A percentile compares a stretch with the other conserved stretches of the same genome.
These are phyloP conservation scores for Ibycter americanus DNA, from an alignment of 2,797 vertebrate genomes.

Conservation along the genomic window DNA sequence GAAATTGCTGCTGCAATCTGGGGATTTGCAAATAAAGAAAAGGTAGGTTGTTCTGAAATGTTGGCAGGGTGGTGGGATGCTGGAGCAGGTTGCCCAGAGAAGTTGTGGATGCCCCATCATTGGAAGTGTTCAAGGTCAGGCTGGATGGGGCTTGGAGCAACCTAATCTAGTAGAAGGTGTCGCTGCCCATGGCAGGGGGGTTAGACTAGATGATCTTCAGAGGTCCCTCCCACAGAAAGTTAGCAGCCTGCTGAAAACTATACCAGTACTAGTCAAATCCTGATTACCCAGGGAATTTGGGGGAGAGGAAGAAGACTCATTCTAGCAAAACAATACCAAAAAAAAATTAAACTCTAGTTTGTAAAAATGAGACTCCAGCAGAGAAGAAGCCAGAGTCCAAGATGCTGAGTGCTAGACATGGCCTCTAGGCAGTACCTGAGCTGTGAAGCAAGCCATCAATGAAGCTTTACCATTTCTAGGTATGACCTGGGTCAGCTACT, in stretches of 20 bases:
- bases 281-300: background rate
- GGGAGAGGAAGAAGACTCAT: background rate
- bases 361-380: background rate
- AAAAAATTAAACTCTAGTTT: background rate
- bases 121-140: background rate
- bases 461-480: background rate
- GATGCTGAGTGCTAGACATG: background rate
- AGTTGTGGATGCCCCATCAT: background rate
- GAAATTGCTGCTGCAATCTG: slow-evolving; percentile 93
- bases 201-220: background rate
- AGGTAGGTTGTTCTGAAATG: slow-evolving; percentile 76
- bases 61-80: background rate
- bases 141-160: background rate
- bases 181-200: rapidly evolving
- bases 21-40: slow-evolving; percentile 93
- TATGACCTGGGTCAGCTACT: background rate
- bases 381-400: background rate
- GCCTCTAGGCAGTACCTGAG: background rate
- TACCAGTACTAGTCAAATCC: background rate
- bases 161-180: background rate
- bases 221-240: background rate
- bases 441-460: background rate
- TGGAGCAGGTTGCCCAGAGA: background rate
- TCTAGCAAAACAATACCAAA: background rate
- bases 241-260: background rate